Evolutionary conservation across 2,888 invertebrate species (phyloP).

Genomic region (Matsumyia berberina): DNA sequence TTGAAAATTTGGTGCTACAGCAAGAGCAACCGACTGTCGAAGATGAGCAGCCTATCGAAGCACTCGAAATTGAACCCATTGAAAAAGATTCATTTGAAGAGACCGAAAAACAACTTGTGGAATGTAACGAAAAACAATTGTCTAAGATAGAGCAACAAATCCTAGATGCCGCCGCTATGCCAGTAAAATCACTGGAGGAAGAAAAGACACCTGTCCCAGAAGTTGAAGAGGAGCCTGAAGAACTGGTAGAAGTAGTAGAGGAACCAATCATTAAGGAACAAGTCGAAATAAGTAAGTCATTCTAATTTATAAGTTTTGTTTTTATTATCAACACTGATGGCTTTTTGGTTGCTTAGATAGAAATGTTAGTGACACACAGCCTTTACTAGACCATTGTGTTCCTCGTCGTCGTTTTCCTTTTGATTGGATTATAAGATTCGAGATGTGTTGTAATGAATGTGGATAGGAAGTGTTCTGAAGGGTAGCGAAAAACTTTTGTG

Average conservation of each 20-base stretch:
- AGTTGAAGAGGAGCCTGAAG: slow-evolving; percentile 42
- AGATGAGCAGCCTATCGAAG: slow-evolving; percentile 19
- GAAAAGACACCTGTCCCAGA: background rate
- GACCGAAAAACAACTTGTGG: slow-evolving; percentile 41
- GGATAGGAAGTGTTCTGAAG: too few species aligned
- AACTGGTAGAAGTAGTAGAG: slow-evolving; percentile 61
- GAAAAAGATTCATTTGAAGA: slow-evolving; percentile 42
- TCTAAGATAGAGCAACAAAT: slow-evolving; percentile 46
- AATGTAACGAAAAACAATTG: slow-evolving; percentile 51
- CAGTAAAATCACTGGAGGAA: background rate
- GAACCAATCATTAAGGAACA: slow-evolving; percentile 64
- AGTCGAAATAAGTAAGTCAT: slow-evolving; percentile 63
- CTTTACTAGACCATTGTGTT: too few species aligned
- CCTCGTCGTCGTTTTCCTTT: too few species aligned
- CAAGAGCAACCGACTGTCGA: slow-evolving; percentile 13
- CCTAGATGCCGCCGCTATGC: background rate
- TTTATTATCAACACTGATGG: too few species aligned
- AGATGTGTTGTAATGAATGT: too few species aligned
- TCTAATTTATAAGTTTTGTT: too few species aligned
- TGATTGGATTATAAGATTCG: too few species aligned
- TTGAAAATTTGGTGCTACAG: slow-evolving; percentile 25
- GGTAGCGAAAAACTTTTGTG: too few species aligned
- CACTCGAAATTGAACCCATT: slow-evolving; percentile 20
- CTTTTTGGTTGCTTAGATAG: too few species aligned
- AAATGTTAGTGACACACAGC: too few species aligned